Percentiles rank a stretch among this genome's conserved stretches.
These are phyloP conservation scores for Beroe ovata DNA, from an alignment of 37 sponge, comb jelly and placozoan genomes.

Conservation along the genomic window DNA sequence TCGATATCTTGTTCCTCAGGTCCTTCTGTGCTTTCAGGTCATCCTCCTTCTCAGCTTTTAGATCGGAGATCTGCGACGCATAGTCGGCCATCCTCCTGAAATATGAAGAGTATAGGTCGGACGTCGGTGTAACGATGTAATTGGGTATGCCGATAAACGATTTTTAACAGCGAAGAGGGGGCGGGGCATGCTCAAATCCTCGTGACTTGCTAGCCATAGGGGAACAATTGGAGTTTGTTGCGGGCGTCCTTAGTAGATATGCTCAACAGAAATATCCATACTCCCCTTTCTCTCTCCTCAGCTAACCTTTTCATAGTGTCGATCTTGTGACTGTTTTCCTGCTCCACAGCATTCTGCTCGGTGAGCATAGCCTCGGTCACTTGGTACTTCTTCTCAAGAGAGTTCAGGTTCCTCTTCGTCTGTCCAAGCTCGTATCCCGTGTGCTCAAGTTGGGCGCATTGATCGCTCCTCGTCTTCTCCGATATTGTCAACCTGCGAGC, in stretches of 20 bases:
- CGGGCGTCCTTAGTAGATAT: too few species aligned
- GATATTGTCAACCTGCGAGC: slow-evolving; percentile 24
- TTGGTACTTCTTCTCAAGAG: slow-evolving; percentile 16
- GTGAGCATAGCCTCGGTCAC: not conserved
- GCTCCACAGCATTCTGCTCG: not conserved
- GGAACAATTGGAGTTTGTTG: too few species aligned
- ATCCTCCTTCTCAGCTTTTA: slow-evolving; percentile 34
- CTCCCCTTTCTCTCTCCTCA: not conserved
- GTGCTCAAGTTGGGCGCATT: slow-evolving; percentile 10
- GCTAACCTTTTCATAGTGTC: slow-evolving; percentile 49
- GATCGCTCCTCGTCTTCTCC: not conserved
- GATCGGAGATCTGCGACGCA: not conserved
- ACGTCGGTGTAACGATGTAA: too few species aligned
- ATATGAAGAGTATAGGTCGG: too few species aligned
- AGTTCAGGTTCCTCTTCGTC: not conserved
- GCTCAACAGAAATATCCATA: too few species aligned
- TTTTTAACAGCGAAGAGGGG: too few species aligned
- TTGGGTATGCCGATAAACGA: too few species aligned
- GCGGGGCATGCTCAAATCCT: too few species aligned
- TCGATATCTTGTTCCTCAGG: slow-evolving; percentile 50
- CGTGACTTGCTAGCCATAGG: too few species aligned
- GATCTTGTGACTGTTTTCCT: slow-evolving; percentile 28
- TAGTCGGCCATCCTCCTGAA: slow-evolving; percentile 34
- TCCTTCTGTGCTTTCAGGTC: slow-evolving; percentile 16
- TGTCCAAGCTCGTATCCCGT: not conserved